Evolutionary conservation across 2,113 vertebrate species (phyloP).

Genomic region (Hypomesus transpacificus): DNA sequence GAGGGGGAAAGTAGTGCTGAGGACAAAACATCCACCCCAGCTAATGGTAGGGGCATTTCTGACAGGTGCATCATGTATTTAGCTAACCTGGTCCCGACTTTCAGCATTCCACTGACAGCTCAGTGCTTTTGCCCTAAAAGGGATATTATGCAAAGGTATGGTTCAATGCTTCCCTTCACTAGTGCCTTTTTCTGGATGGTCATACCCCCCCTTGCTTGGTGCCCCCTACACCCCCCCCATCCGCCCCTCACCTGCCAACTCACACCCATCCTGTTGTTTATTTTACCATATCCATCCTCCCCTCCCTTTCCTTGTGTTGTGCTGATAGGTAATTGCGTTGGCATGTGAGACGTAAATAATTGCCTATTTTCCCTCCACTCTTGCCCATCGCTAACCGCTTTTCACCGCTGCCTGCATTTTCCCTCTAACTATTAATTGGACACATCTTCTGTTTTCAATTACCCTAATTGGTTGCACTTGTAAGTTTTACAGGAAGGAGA

Average conservation of each 20-base stretch:
- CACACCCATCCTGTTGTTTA: constrained; percentile 44
- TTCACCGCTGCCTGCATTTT: constrained; percentile 16
- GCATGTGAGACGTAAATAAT: constrained; percentile 67
- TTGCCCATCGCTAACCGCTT: constrained; percentile 24
- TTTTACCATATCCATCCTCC: constrained; percentile 35
- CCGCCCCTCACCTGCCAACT: constrained; percentile 19
- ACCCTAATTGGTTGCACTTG: constrained; percentile 58
- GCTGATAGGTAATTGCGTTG: constrained; percentile 51
- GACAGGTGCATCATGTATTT: constrained; percentile 58
- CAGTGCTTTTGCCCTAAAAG: constrained; percentile 55
- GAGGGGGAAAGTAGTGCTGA: constrained; percentile 26
- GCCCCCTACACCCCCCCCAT: neutral
- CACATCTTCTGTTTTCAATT: constrained; percentile 59
- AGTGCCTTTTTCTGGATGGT: constrained; percentile 39
- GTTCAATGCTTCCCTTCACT: constrained; percentile 61
- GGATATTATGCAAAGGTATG: constrained; percentile 60
- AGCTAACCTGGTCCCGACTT: constrained; percentile 30
- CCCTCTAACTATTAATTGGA: constrained; percentile 49
- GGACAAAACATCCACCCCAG: constrained; percentile 24
- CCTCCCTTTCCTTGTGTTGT: constrained; percentile 25
- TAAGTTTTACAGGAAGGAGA: constrained; percentile 34
- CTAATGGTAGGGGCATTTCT: constrained; percentile 52
- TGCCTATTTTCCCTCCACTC: constrained; percentile 50
- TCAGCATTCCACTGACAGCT: constrained; percentile 61
- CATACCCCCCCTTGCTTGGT: constrained; percentile 22